Evolutionary conservation across 2,797 vertebrate genomes (phyloP), one percentile per base, ranked within the genome.

Genomic region (Acropternis orthonyx): DNA sequence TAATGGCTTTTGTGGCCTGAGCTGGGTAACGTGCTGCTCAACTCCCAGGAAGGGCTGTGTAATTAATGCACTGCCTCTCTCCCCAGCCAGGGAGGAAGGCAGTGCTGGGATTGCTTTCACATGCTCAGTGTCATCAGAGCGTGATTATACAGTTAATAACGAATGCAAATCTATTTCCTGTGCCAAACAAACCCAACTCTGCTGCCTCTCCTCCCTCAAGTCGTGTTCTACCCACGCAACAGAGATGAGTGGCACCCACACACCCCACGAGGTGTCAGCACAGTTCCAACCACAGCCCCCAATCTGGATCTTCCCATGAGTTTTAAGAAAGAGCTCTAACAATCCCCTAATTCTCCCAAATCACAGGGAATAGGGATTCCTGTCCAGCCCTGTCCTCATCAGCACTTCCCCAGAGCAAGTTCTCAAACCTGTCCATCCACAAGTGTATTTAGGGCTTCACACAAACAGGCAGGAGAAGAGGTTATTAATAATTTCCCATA

Each of bases 271-370:
- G 30, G 19, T 34, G 6, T 7, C 5, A 5, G n/a, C 19, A 14
- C 5, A 4, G 36, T 20, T 48, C 24, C 66, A 63, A 54, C 36
- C 7, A 4, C 51, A 73, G 18, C 8, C n/a, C 23, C 21, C 3
- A 10, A 3, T 9, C 36, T n/a, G 59, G 5, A 44, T 27, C 18
- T 37, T 26, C 32, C 44, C 3, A 0, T 1, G 4, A 14, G 7
- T 23, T 37, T 55, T 34, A 52, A 63, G 41, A 54, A 79, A 49
- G 5, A 30, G 24, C 21, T 69, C 28, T 30, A 80, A 86, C 82
- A 91, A 37, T 11, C 54, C 28, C 7, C 12, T 37, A 2, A 7
- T 13, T 19, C 7, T 14, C 39, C 46, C 27, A 2, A 39, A 22
- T 5, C 49, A 9, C 0, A 49, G 20, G 23, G 54, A 54, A 17